phyloP scores from a whole-genome alignment of 2,113 vertebrate species.

The Abramis brama region DNA sequence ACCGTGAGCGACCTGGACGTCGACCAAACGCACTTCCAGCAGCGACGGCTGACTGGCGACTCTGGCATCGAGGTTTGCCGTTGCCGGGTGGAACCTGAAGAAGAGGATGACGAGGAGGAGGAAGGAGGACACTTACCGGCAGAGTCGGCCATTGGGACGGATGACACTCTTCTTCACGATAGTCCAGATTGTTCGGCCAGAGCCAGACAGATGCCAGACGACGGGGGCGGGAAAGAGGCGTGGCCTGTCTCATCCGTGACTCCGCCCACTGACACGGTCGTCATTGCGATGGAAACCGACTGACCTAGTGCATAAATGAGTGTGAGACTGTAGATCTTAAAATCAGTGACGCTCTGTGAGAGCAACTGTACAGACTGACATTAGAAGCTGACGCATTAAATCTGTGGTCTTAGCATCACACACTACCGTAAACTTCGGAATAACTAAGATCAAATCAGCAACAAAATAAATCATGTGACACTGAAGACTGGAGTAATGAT shows the following conservation, averaged over 20 bases:
- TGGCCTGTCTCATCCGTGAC: conserved; percentile 43
- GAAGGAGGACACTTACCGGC: conserved; percentile 30
- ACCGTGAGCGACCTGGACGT: conserved; percentile 69
- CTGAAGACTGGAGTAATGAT: conserved; percentile 11
- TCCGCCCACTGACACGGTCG: conserved; percentile 60
- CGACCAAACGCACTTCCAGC: conserved; percentile 80
- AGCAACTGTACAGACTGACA: neutral
- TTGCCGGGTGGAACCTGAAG: conserved; percentile 72
- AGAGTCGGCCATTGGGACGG: neutral
- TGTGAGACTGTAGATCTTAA: conserved; percentile 1
- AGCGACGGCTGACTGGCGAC: conserved; percentile 89
- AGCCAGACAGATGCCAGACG: conserved; percentile 44
- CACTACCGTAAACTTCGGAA: neutral
- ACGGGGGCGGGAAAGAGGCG: conserved; percentile 48
- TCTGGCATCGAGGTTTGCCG: conserved; percentile 92
- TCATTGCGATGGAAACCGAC: conserved; percentile 69
- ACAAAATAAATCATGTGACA: neutral
- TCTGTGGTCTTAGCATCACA: neutral
- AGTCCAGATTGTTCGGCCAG: conserved; percentile 66
- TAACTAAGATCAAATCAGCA: neutral
- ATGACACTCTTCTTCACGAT: conserved; percentile 66
- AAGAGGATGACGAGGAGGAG: conserved; percentile 60
- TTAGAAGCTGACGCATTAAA: neutral
- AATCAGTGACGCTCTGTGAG: neutral
- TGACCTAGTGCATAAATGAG: conserved; percentile 50